phyloP scores from a whole-genome alignment of 2,113 vertebrate species.

The Pseudorhombus dupliciocellatus region DNA sequence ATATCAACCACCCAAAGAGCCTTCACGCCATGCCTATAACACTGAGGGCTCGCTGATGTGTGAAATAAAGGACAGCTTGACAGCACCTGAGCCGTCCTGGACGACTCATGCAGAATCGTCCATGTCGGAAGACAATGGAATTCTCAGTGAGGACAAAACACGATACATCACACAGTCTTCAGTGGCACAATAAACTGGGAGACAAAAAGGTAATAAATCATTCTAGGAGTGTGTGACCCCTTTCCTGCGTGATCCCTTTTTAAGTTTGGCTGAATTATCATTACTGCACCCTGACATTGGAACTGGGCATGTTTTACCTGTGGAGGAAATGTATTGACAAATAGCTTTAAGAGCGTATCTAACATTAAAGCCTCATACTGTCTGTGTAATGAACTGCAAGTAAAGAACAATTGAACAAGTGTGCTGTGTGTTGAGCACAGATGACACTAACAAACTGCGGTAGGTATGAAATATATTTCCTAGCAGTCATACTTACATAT shows the following conservation, averaged over 20 bases:
- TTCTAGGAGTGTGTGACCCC: slow-evolving; percentile 39
- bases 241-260: slow-evolving; percentile 38
- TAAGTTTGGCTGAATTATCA: slow-evolving; percentile 25
- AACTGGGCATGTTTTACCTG: slow-evolving; percentile 6
- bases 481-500: slow-evolving; percentile 1
- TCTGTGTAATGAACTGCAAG: neutral
- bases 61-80: slow-evolving; percentile 65
- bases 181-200: slow-evolving; percentile 46
- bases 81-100: slow-evolving; percentile 47
- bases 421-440: slow-evolving; percentile 1
- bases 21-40: slow-evolving; percentile 28
- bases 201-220: slow-evolving; percentile 62
- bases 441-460: slow-evolving; percentile 6
- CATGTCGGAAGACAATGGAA: slow-evolving; percentile 63
- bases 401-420: slow-evolving; percentile 20
- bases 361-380: neutral
- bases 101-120: slow-evolving; percentile 43
- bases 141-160: slow-evolving; percentile 53
- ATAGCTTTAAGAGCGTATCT: no score
- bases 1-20: slow-evolving; percentile 53
- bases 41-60: slow-evolving; percentile 41
- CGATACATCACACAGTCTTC: slow-evolving; percentile 53
- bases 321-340: neutral
- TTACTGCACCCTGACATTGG: neutral
- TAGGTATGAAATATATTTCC: slow-evolving; percentile 2